Evolutionary conservation across 2,888 invertebrate genomes (phyloP).

Genomic region (Hemaris fuciformis): DNA sequence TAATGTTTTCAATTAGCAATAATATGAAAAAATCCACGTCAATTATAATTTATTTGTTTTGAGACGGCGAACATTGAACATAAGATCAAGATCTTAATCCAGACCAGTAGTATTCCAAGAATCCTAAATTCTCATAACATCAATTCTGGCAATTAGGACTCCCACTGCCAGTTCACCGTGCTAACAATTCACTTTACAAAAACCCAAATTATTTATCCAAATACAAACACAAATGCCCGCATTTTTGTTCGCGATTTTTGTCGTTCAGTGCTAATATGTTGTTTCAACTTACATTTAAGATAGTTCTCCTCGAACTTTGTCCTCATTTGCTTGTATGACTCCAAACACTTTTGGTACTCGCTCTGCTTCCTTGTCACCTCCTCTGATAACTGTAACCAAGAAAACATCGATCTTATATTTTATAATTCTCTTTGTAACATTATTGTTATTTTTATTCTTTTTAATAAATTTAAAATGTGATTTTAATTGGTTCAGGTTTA

Average conservation of each 20-base stretch:
- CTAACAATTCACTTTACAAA: too few species aligned
- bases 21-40: too few species aligned
- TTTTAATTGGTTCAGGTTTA: too few species aligned
- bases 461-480: too few species aligned
- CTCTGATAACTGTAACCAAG: conserved; percentile 87
- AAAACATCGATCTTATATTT: neutral
- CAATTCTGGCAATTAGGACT: neutral
- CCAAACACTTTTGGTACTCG: conserved; percentile 95
- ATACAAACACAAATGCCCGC: neutral
- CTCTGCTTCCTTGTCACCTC: conserved; percentile 92
- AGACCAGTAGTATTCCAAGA: too few species aligned
- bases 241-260: neutral
- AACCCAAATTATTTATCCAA: neutral
- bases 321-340: conserved; percentile 92
- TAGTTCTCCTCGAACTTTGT: conserved; percentile 96
- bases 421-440: neutral
- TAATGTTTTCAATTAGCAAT: too few species aligned
- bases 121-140: neutral
- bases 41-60: too few species aligned
- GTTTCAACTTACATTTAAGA: conserved; percentile 86
- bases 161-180: neutral
- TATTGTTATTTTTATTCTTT: neutral
- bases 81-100: too few species aligned
- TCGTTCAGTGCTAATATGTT: conserved; percentile 16
- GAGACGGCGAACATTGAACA: too few species aligned